phyloP scores from a whole-genome alignment of 2,113 vertebrate species.

The Notechis scutatus region DNA sequence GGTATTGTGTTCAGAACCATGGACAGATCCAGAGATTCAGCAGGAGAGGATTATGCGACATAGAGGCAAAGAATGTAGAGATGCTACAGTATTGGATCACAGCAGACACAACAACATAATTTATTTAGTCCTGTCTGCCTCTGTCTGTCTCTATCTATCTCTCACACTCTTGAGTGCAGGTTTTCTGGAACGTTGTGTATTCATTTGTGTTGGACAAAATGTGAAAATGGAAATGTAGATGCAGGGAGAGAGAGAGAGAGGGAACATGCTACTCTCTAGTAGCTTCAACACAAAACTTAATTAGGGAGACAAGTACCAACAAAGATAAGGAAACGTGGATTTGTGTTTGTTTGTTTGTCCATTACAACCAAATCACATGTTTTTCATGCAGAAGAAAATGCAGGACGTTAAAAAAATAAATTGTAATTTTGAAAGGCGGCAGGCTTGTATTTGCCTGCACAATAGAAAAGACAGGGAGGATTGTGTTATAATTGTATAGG shows the following conservation, averaged over 20 bases:
- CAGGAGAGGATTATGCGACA: not conserved
- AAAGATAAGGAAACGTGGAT: slow-evolving; percentile 51
- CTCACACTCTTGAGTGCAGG: slow-evolving; percentile 2
- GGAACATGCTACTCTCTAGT: slow-evolving; percentile 37
- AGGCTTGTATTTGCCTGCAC: slow-evolving; percentile 23
- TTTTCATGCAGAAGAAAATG: slow-evolving; percentile 44
- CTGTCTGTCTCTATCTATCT: slow-evolving; percentile 11
- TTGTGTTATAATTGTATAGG: not conserved
- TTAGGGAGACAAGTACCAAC: slow-evolving; percentile 57
- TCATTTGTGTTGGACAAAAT: slow-evolving; percentile 44
- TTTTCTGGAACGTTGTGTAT: slow-evolving; percentile 44
- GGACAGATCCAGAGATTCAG: slow-evolving; percentile 7
- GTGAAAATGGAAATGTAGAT: slow-evolving; percentile 54
- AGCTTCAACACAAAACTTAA: slow-evolving; percentile 52
- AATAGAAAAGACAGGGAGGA: not conserved
- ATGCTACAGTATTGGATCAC: not conserved
- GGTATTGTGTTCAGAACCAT: not conserved
- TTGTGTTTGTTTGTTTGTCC: slow-evolving; percentile 21
- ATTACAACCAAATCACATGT: not conserved
- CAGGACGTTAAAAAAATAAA: slow-evolving; percentile 3
- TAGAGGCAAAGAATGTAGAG: not conserved
- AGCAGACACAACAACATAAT: slow-evolving; percentile 9
- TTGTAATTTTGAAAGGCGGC: slow-evolving; percentile 27
- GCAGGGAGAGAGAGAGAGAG: slow-evolving; percentile 16
- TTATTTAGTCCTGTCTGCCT: slow-evolving; percentile 27